These are phyloP conservation scores for Drosophila neutralis DNA, from an alignment of 2,888 invertebrate genomes.

Conservation along the genomic window DNA sequence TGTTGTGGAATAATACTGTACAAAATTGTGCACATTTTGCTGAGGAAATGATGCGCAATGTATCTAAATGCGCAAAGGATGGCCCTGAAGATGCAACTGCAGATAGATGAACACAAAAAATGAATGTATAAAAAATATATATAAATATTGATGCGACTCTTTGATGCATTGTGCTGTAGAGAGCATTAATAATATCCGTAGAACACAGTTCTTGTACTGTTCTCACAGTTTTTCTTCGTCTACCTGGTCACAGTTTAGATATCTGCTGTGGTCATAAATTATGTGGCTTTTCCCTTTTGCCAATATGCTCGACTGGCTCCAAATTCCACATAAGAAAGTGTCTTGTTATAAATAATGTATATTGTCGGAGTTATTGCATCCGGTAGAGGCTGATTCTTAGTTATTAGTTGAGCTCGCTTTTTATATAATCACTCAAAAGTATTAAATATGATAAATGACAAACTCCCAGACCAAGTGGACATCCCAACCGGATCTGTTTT, in stretches of 20 bases:
- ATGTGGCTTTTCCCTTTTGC: slow-evolving; percentile 19
- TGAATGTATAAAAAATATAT: background rate
- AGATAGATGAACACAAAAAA: background rate
- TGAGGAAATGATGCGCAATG: slow-evolving; percentile 49
- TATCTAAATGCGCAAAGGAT: slow-evolving; percentile 31
- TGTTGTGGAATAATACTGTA: slow-evolving; percentile 8
- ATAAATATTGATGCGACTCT: slow-evolving; percentile 11
- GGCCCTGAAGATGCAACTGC: slow-evolving; percentile 13
- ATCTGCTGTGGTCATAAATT: slow-evolving; percentile 22
- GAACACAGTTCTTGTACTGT: background rate
- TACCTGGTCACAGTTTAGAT: slow-evolving; percentile 22
- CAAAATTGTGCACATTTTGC: slow-evolving; percentile 45
- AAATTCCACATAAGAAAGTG: slow-evolving; percentile 18
- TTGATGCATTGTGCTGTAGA: slow-evolving; percentile 13
- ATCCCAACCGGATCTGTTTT: slow-evolving; percentile 12
- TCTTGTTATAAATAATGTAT: slow-evolving; percentile 56
- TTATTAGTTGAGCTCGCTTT: slow-evolving; percentile 62
- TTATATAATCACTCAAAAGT: slow-evolving; percentile 72
- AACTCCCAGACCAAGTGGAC: slow-evolving; percentile 16
- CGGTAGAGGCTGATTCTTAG: slow-evolving; percentile 57
- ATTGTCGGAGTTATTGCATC: slow-evolving; percentile 51
- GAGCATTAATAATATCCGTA: background rate
- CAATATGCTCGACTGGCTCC: slow-evolving; percentile 41
- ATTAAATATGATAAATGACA: slow-evolving; percentile 73
- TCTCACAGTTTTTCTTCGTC: background rate